A percentile compares a stretch with the other conserved stretches of the same genome.
phyloP scores from a whole-genome alignment of 53 echinoderm and acorn worm genomes.

The Echinarachnius parma region DNA sequence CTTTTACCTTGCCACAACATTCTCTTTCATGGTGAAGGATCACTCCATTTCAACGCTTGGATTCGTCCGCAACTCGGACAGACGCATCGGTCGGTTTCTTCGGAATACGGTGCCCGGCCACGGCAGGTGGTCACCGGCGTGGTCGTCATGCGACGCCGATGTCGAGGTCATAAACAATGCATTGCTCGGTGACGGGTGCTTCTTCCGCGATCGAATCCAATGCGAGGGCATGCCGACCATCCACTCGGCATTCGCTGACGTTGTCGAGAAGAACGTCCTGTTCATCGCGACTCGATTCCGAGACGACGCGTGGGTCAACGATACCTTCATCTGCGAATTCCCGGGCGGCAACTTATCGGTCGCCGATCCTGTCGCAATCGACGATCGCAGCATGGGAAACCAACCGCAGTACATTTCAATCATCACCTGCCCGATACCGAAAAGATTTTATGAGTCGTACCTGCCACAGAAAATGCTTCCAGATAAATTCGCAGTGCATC shows the following conservation, averaged over 20 bases:
- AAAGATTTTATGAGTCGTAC: constrained; percentile 2
- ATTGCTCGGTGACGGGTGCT: constrained; percentile 55
- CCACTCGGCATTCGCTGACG: constrained; percentile 74
- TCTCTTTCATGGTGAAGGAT: constrained; percentile 11
- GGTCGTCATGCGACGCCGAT: background rate
- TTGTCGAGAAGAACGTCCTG: constrained; percentile 53
- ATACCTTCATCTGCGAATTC: constrained; percentile 65
- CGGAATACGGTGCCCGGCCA: background rate
- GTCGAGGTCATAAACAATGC: constrained; percentile 3
- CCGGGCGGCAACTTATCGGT: constrained; percentile 51
- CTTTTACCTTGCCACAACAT: background rate
- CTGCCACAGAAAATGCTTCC: background rate
- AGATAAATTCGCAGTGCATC: constrained; percentile 25
- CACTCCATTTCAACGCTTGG: constrained; percentile 29
- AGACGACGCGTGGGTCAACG: constrained; percentile 55
- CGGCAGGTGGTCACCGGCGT: background rate
- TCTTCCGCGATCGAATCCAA: constrained; percentile 61
- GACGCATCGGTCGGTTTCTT: background rate
- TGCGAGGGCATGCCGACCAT: constrained; percentile 72
- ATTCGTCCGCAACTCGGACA: constrained; percentile 15
- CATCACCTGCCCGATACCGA: constrained; percentile 76
- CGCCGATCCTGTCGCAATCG: constrained; percentile 65
- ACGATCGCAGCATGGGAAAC: constrained; percentile 76
- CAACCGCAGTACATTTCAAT: constrained; percentile 73
- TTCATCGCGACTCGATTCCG: constrained; percentile 55